A percentile compares a stretch with the other conserved stretches of the same genome.
Conservation (phyloP, 2,888 invertebrate species). For the Troilus luridus region DNA sequence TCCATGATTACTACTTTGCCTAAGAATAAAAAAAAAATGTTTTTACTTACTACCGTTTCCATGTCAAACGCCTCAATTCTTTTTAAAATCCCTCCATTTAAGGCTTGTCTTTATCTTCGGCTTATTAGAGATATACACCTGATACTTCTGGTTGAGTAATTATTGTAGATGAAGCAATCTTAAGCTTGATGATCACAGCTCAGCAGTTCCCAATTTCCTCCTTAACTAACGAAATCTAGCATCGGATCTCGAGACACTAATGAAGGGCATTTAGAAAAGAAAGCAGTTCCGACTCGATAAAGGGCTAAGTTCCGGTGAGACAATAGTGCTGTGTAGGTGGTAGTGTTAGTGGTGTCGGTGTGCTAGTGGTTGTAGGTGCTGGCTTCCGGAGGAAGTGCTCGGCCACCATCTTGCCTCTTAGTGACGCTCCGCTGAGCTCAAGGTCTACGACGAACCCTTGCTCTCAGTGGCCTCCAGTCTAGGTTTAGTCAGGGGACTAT, state of each 20-base stretch:
- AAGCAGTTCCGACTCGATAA: conserved; percentile 11
- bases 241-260: not conserved
- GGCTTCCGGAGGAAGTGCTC: conserved; percentile 29
- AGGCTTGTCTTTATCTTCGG: too few species aligned
- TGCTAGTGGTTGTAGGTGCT: not conserved
- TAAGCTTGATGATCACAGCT: not conserved
- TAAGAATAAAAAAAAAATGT: too few species aligned
- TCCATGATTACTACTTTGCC: too few species aligned
- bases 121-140: too few species aligned
- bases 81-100: too few species aligned
- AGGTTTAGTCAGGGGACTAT: not conserved
- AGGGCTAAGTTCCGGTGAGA: conserved; percentile 42
- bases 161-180: not conserved
- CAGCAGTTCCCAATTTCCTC: not conserved
- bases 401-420: conserved; percentile 26
- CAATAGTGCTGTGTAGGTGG: not conserved
- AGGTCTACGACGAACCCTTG: not conserved
- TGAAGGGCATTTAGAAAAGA: not conserved
- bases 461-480: not conserved
- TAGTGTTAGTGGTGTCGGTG: too few species aligned
- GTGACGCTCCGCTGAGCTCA: conserved; percentile 39
- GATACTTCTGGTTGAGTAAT: too few species aligned
- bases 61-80: too few species aligned
- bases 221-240: not conserved
- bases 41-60: too few species aligned